These are phyloP conservation scores for Xiphorhynchus elegans DNA, from an alignment of 2,113 vertebrate species.

Conservation along the genomic window DNA sequence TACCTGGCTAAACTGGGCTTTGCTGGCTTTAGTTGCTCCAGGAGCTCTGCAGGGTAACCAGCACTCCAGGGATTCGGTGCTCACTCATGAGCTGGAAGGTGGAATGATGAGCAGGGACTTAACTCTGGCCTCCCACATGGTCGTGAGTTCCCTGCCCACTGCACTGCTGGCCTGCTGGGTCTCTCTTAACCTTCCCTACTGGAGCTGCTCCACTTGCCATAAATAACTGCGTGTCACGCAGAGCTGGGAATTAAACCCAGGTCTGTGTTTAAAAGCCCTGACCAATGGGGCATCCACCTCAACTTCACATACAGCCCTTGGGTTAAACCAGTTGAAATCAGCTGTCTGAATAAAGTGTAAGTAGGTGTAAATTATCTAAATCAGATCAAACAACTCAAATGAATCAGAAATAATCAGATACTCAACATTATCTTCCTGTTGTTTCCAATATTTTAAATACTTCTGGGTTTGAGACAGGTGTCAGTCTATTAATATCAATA, in stretches of 20 bases:
- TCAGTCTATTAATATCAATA: not conserved
- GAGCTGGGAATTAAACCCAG: not conserved
- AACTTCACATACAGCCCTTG: not conserved
- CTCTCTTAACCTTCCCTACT: not conserved
- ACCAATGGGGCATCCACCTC: not conserved
- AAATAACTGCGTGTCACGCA: not conserved
- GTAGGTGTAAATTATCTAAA: not conserved
- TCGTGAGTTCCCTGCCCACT: not conserved
- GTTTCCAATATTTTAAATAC: not conserved
- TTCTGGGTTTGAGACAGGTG: not conserved
- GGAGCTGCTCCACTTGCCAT: not conserved
- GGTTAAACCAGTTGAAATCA: not conserved
- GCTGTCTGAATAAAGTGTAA: not conserved
- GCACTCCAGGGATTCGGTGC: not conserved
- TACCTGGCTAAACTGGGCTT: not conserved
- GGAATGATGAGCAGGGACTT: not conserved
- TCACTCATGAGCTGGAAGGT: not conserved
- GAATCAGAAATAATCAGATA: not conserved
- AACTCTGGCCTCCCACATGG: not conserved
- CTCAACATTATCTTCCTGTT: not conserved
- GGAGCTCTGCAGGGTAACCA: not conserved
- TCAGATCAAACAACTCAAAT: not conserved
- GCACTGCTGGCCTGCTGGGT: not conserved
- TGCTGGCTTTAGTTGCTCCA: rapidly evolving
- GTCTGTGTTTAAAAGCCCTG: not conserved